Percentiles rank a stretch among this genome's conserved stretches.
Conservation (phyloP, 92 coral and sea anemone genomes). For the Bergia sp. region DNA sequence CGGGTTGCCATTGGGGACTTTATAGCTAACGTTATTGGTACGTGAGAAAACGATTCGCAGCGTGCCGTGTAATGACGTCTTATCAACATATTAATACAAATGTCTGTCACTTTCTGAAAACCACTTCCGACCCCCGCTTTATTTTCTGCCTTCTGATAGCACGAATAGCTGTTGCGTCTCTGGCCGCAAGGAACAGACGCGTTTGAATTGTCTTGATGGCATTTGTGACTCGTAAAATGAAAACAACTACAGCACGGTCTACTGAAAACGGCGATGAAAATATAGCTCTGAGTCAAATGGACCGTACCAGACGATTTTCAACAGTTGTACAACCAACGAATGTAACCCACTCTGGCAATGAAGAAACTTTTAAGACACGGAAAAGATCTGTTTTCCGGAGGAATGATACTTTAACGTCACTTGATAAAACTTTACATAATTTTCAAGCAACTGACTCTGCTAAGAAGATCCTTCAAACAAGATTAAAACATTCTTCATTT, state of each 20-base stretch:
- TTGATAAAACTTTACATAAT: conserved; percentile 71
- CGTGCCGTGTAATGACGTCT: conserved; percentile 41
- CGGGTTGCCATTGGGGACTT: conserved; percentile 10
- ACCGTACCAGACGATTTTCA: conserved; percentile 11
- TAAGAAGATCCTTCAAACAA: conserved; percentile 75
- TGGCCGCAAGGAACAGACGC: neutral
- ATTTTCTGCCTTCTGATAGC: neutral
- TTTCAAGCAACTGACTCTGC: conserved; percentile 79
- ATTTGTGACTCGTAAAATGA: conserved; percentile 3
- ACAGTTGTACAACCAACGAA: conserved; percentile 53
- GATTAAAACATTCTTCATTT: conserved; percentile 72
- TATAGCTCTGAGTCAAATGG: conserved; percentile 13
- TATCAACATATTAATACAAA: conserved; percentile 1
- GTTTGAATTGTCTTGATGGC: neutral
- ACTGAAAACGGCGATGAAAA: neutral
- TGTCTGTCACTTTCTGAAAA: conserved; percentile 6
- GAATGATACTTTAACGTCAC: conserved; percentile 41
- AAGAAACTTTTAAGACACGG: neutral
- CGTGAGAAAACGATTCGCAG: conserved; percentile 1
- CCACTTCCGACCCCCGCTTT: conserved; percentile 1
- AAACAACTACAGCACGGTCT: neutral
- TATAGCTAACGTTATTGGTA: conserved; percentile 21
- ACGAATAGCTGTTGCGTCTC: conserved; percentile 1
- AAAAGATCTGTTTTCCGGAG: conserved; percentile 35
- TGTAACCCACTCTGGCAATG: neutral